A percentile compares a stretch with the other conserved stretches of the same genome.
Conservation (phyloP, 2,888 invertebrate genomes). For the Macropis europaea region DNA sequence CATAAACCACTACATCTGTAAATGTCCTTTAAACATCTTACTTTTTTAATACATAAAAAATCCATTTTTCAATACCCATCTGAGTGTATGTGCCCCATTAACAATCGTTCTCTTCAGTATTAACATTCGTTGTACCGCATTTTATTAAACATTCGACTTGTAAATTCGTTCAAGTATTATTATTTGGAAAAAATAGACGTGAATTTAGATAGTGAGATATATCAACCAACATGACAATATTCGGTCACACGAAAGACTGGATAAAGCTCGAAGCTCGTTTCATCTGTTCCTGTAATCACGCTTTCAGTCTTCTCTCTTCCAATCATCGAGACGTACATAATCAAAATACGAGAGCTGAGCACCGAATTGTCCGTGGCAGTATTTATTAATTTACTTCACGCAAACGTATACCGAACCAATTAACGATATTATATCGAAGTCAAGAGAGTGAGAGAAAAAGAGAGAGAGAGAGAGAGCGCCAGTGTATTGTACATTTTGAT, state of each 20-base stretch:
- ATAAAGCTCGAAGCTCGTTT: neutral
- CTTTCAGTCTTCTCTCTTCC: neutral
- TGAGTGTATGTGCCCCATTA: too few relatives aligned
- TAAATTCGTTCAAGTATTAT: too few relatives aligned
- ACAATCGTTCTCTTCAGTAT: too few relatives aligned
- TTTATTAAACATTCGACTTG: too few relatives aligned
- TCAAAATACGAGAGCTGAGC: constrained; percentile 2
- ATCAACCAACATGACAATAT: neutral
- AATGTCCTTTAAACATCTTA: too few relatives aligned
- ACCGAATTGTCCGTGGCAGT: constrained; percentile 4
- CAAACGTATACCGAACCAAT: constrained; percentile 15
- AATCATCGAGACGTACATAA: neutral
- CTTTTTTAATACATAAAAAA: too few relatives aligned
- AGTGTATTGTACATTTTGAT: constrained; percentile 30
- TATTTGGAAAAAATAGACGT: too few relatives aligned
- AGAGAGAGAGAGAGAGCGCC: neutral
- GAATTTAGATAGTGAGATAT: neutral
- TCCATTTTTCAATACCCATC: too few relatives aligned
- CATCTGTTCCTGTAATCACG: neutral
- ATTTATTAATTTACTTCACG: constrained; percentile 14
- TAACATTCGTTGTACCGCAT: too few relatives aligned
- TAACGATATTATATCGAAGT: constrained; percentile 7
- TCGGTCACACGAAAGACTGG: neutral
- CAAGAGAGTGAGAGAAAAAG: neutral
- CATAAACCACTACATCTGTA: too few relatives aligned